phyloP scores from a whole-genome alignment of 2,113 vertebrate genomes.

The Galeopterus variegatus region DNA sequence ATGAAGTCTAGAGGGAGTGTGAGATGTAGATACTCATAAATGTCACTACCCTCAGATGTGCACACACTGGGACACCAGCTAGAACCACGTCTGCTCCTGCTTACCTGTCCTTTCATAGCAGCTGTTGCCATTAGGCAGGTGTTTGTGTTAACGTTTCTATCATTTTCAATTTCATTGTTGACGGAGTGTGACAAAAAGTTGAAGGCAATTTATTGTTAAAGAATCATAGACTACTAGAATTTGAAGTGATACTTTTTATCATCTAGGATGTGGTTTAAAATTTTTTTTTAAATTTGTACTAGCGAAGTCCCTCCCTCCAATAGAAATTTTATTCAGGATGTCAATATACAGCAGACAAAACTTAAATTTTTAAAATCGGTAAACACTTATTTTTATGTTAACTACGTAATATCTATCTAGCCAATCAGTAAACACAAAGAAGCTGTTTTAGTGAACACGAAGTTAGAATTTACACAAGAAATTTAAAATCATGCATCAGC shows the following conservation, averaged over 20 bases:
- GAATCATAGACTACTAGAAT: not conserved
- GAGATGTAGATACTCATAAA: not conserved
- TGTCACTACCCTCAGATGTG: fast-evolving
- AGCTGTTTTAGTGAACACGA: not conserved
- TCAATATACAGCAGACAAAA: conserved; percentile 9
- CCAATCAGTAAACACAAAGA: not conserved
- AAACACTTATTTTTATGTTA: conserved; percentile 23
- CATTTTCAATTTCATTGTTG: not conserved
- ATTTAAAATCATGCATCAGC: conserved; percentile 2
- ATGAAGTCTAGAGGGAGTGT: not conserved
- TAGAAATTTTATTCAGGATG: conserved; percentile 5
- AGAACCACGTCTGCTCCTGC: not conserved
- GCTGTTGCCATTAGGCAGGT: not conserved
- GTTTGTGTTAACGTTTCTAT: not conserved
- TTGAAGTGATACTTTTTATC: not conserved
- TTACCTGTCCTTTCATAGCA: not conserved
- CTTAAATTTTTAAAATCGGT: not conserved
- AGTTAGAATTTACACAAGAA: conserved; percentile 54
- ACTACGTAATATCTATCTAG: not conserved
- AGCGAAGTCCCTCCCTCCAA: not conserved
- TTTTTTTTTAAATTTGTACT: not conserved
- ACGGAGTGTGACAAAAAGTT: not conserved
- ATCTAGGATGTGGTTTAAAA: not conserved
- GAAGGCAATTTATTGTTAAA: not conserved
- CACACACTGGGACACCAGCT: not conserved